Base-by-base conservation (phyloP, 2,888 invertebrate genomes). In the Microctonus aethiopoides region DNA sequence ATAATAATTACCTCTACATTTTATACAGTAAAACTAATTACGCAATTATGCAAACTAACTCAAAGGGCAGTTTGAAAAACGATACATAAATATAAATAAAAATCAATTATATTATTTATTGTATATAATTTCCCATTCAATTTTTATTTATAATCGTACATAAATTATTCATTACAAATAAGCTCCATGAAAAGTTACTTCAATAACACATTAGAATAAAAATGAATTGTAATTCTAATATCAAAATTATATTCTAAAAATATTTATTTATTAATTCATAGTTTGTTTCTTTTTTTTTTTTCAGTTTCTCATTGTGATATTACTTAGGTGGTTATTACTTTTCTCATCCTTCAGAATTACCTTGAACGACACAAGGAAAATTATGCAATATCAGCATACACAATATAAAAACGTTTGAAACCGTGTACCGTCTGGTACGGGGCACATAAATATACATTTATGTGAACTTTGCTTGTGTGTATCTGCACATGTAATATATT, bases 391-490 rank as follows among this genome's bases (percentile, higher is more conserved):
- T 56, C 70, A 72, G 71, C 69, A 26, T 68, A 69, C 63, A 54
- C 57, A 26, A 56, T 70, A 46, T 51, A 54, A 56, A 1, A 46
- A 51, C 26, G 62, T 59, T 52, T 64, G 65, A 66, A 57, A 61
- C 67, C 63, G 74, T 46, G 46, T 68, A 74, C 74, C 69, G 69
- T 59, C 68, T 74, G 67, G 74, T 74, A 74, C 74, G 69, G 59
- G 22, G 39, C 41, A 16, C n/a, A 56, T n/a, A 56, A 29, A 26
- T 29, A 24, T 56, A 56, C n/a, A n/a, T n/a, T n/a, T n/a, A n/a
- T n/a, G n/a, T n/a, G n/a, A n/a, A n/a, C n/a, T n/a, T n/a, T 32
- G 29, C 29, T n/a, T 56, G 7, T 24, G 26, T 24, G n/a, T 24
- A 54, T 54, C 2, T 11, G 24, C 24, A n/a, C 24, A 10, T 54